Percentiles rank a stretch among this genome's conserved stretches.
These are phyloP conservation scores for Bedellia somnulentella DNA, from an alignment of 2,888 invertebrate species.

Conservation along the genomic window DNA sequence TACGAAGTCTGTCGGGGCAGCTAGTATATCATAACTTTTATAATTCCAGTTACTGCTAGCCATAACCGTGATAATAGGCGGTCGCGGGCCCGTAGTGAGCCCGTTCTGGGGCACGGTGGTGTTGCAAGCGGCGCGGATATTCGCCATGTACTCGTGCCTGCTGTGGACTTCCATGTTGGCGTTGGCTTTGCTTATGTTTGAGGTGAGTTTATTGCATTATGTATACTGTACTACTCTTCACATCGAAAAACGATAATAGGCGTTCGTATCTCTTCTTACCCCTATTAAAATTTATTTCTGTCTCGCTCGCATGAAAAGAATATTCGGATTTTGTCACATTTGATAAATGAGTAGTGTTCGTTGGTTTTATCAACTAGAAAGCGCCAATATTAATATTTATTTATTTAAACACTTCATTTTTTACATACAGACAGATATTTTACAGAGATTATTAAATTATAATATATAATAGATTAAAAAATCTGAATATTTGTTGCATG, in stretches of 20 bases:
- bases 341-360: no score
- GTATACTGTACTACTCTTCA: no score
- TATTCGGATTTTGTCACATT: no score
- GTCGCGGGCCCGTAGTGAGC: slow-evolving; percentile 52
- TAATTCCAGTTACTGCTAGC: slow-evolving; percentile 63
- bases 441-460: background rate
- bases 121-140: slow-evolving; percentile 76
- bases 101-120: slow-evolving; percentile 67
- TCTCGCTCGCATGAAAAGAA: no score
- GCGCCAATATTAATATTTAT: no score
- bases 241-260: no score
- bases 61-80: slow-evolving; percentile 76
- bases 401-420: background rate
- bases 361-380: no score
- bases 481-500: no score
- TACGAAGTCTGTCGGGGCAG: no score
- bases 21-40: background rate
- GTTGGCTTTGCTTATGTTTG: slow-evolving; percentile 76
- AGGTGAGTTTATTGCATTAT: slow-evolving; percentile 25
- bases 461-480: no score
- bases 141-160: slow-evolving; percentile 78
- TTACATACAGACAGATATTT: background rate
- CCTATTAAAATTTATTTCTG: no score
- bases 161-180: slow-evolving; percentile 86
- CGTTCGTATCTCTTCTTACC: no score